Conservation (phyloP, 2,113 vertebrate genomes). For the Lagopus muta region DNA sequence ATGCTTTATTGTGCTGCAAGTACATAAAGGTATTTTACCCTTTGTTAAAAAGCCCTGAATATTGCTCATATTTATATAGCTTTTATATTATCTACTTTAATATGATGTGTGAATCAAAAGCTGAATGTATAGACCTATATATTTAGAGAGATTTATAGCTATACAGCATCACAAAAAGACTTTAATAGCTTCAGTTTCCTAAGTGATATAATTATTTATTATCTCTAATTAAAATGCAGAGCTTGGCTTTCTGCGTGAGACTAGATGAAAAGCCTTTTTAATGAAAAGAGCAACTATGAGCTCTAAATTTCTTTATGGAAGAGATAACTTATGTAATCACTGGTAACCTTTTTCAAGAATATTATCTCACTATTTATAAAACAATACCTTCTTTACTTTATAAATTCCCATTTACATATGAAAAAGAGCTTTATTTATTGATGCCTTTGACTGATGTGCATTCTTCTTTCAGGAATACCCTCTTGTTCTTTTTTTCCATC, state of each 20-base stretch:
- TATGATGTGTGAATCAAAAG: conserved; percentile 14
- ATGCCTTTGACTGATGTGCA: conserved; percentile 77
- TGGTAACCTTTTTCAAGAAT: conserved; percentile 85
- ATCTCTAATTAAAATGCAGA: conserved; percentile 85
- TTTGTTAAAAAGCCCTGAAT: conserved; percentile 4
- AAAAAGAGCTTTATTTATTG: conserved; percentile 82
- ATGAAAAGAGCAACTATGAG: conserved; percentile 84
- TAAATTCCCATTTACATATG: conserved; percentile 83
- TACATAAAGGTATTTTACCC: neutral
- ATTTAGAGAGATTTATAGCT: neutral
- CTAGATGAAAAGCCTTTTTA: conserved; percentile 79
- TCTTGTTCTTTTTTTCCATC: conserved; percentile 58
- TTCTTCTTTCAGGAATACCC: conserved; percentile 71
- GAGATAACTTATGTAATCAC: conserved; percentile 86
- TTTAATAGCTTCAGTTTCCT: conserved; percentile 75
- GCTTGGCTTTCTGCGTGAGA: conserved; percentile 76
- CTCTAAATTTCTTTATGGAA: conserved; percentile 81
- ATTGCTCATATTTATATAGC: neutral
- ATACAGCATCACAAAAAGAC: conserved; percentile 7
- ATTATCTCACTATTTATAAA: conserved; percentile 87
- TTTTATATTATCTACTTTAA: neutral
- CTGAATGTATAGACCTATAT: neutral
- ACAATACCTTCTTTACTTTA: conserved; percentile 82
- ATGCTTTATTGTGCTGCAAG: neutral
- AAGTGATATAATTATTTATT: conserved; percentile 81